Evolutionary conservation across 2,888 invertebrate species (phyloP).

Genomic region (Lasius fuliginosus): DNA sequence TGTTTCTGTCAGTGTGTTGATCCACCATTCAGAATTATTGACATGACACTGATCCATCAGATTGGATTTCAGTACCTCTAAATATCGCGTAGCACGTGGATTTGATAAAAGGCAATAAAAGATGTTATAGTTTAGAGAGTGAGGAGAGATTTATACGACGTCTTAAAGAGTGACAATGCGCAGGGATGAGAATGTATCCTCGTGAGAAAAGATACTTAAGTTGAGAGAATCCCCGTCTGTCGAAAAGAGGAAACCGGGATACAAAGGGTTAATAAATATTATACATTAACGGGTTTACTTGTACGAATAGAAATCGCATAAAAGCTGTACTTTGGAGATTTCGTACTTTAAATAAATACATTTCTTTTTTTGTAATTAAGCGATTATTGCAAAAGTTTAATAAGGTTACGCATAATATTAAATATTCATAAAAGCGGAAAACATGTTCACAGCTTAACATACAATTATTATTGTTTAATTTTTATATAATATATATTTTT

Average conservation of each 20-base stretch:
- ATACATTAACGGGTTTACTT: slow-evolving; percentile 8
- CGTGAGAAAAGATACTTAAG: not conserved
- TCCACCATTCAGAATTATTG: slow-evolving; percentile 25
- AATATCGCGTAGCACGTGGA: not conserved
- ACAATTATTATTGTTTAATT: not conserved
- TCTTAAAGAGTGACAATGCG: not conserved
- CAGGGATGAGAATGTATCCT: not conserved
- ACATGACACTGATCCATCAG: not conserved
- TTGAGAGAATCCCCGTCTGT: not conserved
- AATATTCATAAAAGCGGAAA: not conserved
- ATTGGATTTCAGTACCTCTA: not conserved
- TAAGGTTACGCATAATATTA: not conserved
- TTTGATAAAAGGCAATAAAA: not conserved
- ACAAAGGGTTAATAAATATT: not conserved
- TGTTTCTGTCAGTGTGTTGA: slow-evolving; percentile 6
- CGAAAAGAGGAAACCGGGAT: not conserved
- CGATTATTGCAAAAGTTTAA: slow-evolving; percentile 1
- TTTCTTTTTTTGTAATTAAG: not conserved
- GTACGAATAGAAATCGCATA: not conserved
- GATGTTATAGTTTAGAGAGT: not conserved
- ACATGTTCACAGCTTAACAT: not conserved
- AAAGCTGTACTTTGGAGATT: not conserved
- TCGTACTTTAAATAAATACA: not conserved
- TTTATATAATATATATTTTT: not conserved
- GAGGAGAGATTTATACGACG: slow-evolving; percentile 7